Percentiles rank a stretch among this genome's conserved stretches.
Evolutionary conservation across 2,113 vertebrate species (phyloP).

Genomic region (Oreochromis spilurus): DNA sequence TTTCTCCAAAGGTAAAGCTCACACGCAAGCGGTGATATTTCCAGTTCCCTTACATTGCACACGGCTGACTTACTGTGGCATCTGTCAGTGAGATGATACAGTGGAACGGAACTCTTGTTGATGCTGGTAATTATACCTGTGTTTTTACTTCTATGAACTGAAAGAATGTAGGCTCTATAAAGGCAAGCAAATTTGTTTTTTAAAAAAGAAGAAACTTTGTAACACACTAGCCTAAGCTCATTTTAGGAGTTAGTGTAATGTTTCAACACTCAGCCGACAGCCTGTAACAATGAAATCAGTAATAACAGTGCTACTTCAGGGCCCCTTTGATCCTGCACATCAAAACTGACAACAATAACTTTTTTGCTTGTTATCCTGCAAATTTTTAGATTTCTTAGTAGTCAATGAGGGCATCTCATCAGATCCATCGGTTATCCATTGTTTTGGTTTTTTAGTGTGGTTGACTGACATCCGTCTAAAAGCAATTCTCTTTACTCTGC

Average conservation of each 20-base stretch:
- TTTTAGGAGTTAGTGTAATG: not conserved
- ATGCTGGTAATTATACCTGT: not conserved
- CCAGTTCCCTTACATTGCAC: not conserved
- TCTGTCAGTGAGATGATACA: not conserved
- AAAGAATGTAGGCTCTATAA: not conserved
- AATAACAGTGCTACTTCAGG: not conserved
- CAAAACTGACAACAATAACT: not conserved
- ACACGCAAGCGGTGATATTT: not conserved
- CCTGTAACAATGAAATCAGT: not conserved
- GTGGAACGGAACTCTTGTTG: not conserved
- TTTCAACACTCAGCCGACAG: not conserved
- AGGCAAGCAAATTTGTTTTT: not conserved
- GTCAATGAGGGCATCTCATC: not conserved
- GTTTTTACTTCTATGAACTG: not conserved
- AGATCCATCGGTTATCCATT: not conserved
- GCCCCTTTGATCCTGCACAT: not conserved
- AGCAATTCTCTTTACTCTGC: not conserved
- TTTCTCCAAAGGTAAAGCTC: not conserved
- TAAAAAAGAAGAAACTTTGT: not conserved
- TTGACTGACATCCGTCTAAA: not conserved
- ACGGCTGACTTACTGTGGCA: not conserved
- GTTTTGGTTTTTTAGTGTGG: not conserved
- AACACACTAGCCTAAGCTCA: not conserved
- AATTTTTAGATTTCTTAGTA: not conserved
- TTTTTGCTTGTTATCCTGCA: not conserved